phyloP scores from a whole-genome alignment of 2,888 invertebrate species.

The Fragum whitleyi region DNA sequence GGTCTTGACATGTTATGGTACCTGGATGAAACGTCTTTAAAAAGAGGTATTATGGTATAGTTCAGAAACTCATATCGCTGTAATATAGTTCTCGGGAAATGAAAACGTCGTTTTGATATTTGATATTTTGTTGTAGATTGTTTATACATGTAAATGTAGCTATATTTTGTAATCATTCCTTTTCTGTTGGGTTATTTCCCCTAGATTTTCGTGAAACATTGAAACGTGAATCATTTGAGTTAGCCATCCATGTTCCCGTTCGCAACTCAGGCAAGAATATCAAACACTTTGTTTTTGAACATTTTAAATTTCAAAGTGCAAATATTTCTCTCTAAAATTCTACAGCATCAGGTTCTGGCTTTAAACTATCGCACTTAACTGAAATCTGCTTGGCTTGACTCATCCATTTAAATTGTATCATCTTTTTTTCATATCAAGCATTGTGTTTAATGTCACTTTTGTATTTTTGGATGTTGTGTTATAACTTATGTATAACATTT shows the following conservation, averaged over 20 bases:
- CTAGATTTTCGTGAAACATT: slow-evolving; percentile 12
- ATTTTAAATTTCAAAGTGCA: slow-evolving; percentile 18
- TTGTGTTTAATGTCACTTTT: neutral
- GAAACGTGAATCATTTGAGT: slow-evolving; percentile 16
- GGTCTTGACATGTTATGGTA: no score
- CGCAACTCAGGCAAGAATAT: slow-evolving; percentile 59
- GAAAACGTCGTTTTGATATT: neutral
- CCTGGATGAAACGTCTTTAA: no score
- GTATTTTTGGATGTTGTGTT: neutral
- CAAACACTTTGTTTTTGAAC: slow-evolving; percentile 28
- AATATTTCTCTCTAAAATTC: slow-evolving; percentile 18
- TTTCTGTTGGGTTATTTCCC: slow-evolving; percentile 22
- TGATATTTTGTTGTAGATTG: neutral
- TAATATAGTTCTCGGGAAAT: no score
- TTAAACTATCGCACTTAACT: slow-evolving; percentile 18
- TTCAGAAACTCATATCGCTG: no score
- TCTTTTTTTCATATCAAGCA: slow-evolving; percentile 2
- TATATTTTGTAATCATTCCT: neutral
- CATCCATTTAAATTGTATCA: neutral
- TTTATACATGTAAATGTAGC: neutral
- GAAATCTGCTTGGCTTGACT: slow-evolving; percentile 4
- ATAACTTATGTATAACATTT: no score
- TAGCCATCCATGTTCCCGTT: slow-evolving; percentile 53
- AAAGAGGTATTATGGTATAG: no score
- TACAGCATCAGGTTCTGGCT: neutral